Conservation (phyloP, 1,140 invertebrate species). For the Tetranychus urticae region DNA sequence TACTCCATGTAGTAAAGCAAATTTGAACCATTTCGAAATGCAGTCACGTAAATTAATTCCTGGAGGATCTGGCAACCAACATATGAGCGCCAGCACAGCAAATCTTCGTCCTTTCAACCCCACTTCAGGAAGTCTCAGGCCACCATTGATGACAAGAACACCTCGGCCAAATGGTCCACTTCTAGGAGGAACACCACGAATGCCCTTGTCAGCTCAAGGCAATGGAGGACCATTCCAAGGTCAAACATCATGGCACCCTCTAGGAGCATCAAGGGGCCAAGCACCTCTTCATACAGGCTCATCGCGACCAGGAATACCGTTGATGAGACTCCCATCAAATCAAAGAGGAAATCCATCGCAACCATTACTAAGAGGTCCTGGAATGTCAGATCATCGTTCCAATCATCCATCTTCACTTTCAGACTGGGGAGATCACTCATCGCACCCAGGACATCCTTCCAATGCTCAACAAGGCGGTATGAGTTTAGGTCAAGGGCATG, state of each 20-base stretch:
- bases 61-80: constrained; percentile 16
- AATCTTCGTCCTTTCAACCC: constrained; percentile 12
- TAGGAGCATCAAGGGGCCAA: background rate
- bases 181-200: constrained; percentile 1
- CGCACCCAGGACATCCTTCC: background rate
- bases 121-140: constrained; percentile 1
- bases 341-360: background rate
- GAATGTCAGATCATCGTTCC: background rate
- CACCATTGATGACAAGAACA: constrained; percentile 11
- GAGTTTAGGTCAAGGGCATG: background rate
- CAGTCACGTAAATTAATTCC: constrained; percentile 19
- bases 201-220: background rate
- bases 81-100: background rate
- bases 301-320: background rate
- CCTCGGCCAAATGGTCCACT: constrained; percentile 3
- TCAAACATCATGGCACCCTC: background rate
- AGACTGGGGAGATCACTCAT: background rate
- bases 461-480: background rate
- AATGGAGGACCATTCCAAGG: background rate
- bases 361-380: constrained; percentile 1
- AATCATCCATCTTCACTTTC: background rate
- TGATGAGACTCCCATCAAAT: background rate
- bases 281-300: background rate
- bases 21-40: constrained; percentile 36
- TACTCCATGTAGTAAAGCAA: constrained; percentile 80